Evolutionary conservation across 1,140 invertebrate species (phyloP).

Genomic region (Trissolcus basalis): DNA sequence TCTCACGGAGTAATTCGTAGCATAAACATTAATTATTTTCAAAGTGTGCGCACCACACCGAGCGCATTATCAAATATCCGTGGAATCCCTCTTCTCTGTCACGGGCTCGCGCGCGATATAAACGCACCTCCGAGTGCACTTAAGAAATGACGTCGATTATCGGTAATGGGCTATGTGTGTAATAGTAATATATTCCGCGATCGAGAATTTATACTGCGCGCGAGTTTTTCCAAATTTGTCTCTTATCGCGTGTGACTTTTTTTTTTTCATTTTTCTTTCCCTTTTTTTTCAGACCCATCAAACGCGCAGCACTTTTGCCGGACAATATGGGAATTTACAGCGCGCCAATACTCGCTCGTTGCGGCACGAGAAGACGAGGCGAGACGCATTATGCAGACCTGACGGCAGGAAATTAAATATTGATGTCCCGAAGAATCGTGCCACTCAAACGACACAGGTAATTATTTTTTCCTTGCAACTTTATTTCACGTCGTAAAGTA

Average conservation of each 20-base stretch:
- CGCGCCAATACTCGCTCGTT: background rate
- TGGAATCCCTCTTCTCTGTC: constrained; percentile 16
- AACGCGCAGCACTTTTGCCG: background rate
- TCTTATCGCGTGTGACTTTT: constrained; percentile 48
- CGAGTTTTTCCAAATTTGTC: constrained; percentile 27
- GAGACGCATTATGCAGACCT: constrained; percentile 31
- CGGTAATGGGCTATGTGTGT: constrained; percentile 68
- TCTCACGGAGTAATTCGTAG: constrained; percentile 44
- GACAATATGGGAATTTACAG: constrained; percentile 36
- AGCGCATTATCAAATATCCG: constrained; percentile 50
- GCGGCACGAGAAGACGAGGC: constrained; percentile 19
- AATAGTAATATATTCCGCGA: constrained; percentile 59
- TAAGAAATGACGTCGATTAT: constrained; percentile 67
- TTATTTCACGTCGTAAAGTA: constrained; percentile 2
- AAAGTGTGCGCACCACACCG: constrained; percentile 40
- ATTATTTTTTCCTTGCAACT: background rate
- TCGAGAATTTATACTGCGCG: constrained; percentile 24
- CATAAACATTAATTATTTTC: constrained; percentile 57
- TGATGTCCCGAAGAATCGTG: constrained; percentile 43
- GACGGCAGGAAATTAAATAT: constrained; percentile 58
- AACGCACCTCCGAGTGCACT: constrained; percentile 22
- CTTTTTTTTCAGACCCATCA: constrained; percentile 47
- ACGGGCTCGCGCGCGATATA: constrained; percentile 24
- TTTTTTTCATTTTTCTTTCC: background rate
- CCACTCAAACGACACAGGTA: constrained; percentile 15